Percentiles rank a stretch among this genome's conserved stretches.
These are phyloP conservation scores for Gracilinanus agilis DNA, from an alignment of 2,113 vertebrate species.

Conservation along the genomic window DNA sequence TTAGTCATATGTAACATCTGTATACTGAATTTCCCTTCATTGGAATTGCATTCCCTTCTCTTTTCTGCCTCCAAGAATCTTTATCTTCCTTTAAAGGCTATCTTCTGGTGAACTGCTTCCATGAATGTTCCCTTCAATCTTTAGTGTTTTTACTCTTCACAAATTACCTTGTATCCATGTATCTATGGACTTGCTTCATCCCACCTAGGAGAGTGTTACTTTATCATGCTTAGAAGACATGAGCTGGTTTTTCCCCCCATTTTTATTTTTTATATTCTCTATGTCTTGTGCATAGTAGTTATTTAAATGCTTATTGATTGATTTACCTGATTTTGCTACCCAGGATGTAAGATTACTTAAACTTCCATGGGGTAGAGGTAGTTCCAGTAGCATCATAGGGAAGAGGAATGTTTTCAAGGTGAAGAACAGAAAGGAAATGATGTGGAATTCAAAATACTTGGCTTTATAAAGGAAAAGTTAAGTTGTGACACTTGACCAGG, in stretches of 20 bases:
- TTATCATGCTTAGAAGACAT: background rate
- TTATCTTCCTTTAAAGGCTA: background rate
- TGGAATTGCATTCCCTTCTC: background rate
- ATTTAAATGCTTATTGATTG: background rate
- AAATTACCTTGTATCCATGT: background rate
- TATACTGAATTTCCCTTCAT: background rate
- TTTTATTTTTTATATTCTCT: background rate
- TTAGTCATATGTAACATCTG: background rate
- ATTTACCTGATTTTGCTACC: background rate
- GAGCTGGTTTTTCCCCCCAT: background rate
- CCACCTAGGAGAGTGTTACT: background rate
- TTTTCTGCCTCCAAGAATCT: background rate
- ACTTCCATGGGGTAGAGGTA: background rate
- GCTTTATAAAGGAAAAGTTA: background rate
- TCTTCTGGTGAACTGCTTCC: background rate
- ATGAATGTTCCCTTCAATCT: background rate
- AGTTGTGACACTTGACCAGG: background rate
- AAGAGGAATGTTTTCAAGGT: background rate
- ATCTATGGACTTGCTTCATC: background rate
- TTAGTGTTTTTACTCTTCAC: background rate
- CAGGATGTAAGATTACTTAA: background rate
- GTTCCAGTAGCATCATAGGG: background rate
- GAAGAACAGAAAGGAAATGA: background rate
- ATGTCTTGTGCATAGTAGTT: background rate
- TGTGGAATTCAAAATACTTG: background rate